Evolutionary conservation across 2,113 vertebrate species (phyloP).

Genomic region (Menura novaehollandiae): DNA sequence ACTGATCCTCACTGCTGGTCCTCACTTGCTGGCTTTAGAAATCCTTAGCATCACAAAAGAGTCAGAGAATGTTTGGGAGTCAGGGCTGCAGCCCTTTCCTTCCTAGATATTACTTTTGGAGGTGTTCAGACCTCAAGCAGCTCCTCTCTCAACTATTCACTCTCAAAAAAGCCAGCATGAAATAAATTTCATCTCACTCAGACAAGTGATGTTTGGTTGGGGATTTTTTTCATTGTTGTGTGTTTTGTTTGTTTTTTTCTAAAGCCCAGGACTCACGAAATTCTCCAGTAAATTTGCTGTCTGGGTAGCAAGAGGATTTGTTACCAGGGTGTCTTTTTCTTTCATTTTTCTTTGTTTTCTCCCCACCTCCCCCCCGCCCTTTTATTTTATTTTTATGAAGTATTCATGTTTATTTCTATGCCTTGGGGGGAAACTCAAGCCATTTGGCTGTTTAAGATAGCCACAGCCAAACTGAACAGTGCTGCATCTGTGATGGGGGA

Average conservation of each 20-base stretch:
- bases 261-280: neutral
- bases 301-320: neutral
- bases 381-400: neutral
- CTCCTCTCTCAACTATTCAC: neutral
- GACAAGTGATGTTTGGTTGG: neutral
- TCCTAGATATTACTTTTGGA: neutral
- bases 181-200: neutral
- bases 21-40: neutral
- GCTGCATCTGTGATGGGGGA: neutral
- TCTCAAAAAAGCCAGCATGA: neutral
- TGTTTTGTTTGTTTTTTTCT: neutral
- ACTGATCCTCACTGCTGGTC: neutral
- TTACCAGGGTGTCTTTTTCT: neutral
- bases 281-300: neutral
- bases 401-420: slow-evolving; percentile 5
- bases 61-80: neutral
- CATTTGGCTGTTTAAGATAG: neutral
- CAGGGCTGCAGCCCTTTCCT: neutral
- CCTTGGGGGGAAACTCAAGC: neutral
- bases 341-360: neutral
- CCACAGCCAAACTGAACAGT: neutral
- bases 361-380: neutral
- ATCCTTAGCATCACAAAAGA: neutral
- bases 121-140: neutral
- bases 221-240: neutral